A percentile compares a stretch with the other conserved stretches of the same genome.
phyloP scores from a whole-genome alignment of 92 coral and sea anemone genomes.

The Pocillopora meandrina region DNA sequence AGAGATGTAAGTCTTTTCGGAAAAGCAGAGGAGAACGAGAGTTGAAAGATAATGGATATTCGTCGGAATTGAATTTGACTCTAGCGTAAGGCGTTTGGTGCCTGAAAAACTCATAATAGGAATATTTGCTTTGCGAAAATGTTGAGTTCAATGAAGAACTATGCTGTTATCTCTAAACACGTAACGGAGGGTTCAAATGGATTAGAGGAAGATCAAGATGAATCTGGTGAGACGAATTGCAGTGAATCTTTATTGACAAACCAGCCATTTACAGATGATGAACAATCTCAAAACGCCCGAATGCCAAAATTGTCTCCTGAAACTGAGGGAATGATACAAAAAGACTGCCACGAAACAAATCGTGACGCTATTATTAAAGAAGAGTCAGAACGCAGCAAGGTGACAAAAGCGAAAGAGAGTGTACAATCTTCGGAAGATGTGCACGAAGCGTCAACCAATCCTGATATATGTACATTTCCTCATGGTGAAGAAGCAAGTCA shows the following conservation, averaged over 20 bases:
- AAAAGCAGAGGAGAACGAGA: not conserved
- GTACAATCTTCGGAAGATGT: not conserved
- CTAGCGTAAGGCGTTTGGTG: not conserved
- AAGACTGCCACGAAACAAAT: conserved; percentile 14
- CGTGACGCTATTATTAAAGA: conserved; percentile 11
- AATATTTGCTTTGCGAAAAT: conserved; percentile 22
- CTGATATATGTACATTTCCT: not conserved
- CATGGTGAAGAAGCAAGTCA: conserved; percentile 3
- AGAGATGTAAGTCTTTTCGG: not conserved
- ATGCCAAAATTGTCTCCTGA: conserved; percentile 1
- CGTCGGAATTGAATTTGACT: not conserved
- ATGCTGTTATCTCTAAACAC: conserved; percentile 12
- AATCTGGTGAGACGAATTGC: not conserved
- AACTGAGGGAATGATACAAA: conserved; percentile 3
- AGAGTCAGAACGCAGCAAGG: not conserved
- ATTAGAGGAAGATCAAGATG: conserved; percentile 29
- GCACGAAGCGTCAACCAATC: not conserved
- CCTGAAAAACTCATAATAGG: conserved; percentile 20
- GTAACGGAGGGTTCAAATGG: conserved; percentile 16
- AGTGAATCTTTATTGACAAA: conserved; percentile 20
- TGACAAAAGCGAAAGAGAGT: not conserved
- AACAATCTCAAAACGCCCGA: conserved; percentile 10
- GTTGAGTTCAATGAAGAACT: conserved; percentile 34
- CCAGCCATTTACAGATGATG: not conserved
- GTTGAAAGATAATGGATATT: not conserved